Conservation (phyloP, 2,797 vertebrate genomes). For the Florisuga fusca region DNA sequence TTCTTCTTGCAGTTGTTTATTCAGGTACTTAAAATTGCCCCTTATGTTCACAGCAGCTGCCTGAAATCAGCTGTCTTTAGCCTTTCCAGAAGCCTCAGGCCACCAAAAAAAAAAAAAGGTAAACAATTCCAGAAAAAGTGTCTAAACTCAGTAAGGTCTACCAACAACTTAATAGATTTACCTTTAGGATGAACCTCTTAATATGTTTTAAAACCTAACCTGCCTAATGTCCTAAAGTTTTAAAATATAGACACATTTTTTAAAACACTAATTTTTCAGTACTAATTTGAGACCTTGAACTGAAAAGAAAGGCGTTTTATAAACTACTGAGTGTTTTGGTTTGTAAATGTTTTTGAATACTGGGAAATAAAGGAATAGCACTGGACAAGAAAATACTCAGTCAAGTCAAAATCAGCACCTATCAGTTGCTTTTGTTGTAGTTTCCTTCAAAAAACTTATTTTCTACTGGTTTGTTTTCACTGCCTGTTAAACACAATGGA, state of each 20-base stretch:
- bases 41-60: neutral
- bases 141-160: neutral
- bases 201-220: neutral
- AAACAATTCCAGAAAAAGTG: constrained; percentile 5
- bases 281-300: neutral
- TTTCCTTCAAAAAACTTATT: neutral
- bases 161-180: neutral
- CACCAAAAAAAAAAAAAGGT: neutral
- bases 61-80: neutral
- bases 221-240: neutral
- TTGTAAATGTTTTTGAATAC: neutral
- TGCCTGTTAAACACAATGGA: neutral
- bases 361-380: neutral
- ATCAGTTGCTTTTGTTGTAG: neutral
- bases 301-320: neutral
- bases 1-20: neutral
- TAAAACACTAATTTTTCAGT: neutral
- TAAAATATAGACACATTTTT: neutral
- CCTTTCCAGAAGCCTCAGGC: neutral
- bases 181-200: neutral
- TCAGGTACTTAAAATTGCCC: neutral
- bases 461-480: neutral
- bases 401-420: neutral
- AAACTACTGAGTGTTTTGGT: neutral
- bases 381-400: neutral